Conservation (phyloP, 2,888 invertebrate species). For the Callosobruchus maculatus region DNA sequence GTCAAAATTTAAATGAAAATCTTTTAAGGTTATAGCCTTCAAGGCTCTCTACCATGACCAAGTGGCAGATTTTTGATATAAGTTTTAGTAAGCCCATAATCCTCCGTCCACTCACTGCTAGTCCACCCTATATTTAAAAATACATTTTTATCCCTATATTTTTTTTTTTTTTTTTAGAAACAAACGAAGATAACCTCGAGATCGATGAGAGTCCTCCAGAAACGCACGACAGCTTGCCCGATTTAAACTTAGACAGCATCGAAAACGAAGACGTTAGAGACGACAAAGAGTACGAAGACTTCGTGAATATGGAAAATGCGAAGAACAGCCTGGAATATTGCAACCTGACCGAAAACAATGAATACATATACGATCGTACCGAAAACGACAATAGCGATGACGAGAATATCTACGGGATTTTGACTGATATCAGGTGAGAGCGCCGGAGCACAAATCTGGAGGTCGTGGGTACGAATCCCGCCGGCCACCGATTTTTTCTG, state of each 20-base stretch:
- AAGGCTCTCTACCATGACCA: no score
- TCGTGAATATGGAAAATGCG: slow-evolving; percentile 34
- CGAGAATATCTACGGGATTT: slow-evolving; percentile 39
- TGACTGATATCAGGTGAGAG: slow-evolving; percentile 42
- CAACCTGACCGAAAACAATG: slow-evolving; percentile 47
- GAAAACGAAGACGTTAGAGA: slow-evolving; percentile 4
- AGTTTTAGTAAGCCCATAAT: no score
- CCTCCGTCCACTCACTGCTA: no score
- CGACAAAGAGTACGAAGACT: slow-evolving; percentile 25
- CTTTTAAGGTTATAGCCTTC: no score
- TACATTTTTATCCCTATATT: no score
- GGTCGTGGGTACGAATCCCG: no score
- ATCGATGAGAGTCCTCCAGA: slow-evolving; percentile 1
- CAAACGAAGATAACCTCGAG: background rate
- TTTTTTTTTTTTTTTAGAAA: background rate
- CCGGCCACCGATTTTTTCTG: no score
- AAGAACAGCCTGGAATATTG: slow-evolving; percentile 27
- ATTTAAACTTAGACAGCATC: background rate
- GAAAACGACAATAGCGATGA: slow-evolving; percentile 25
- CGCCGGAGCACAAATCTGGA: no score
- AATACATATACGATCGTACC: slow-evolving; percentile 38
- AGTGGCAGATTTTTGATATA: no score
- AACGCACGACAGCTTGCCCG: slow-evolving; percentile 1
- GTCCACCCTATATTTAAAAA: no score
- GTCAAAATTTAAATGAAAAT: no score